Conservation (phyloP, 2,888 invertebrate genomes). For the Autographa gamma region DNA sequence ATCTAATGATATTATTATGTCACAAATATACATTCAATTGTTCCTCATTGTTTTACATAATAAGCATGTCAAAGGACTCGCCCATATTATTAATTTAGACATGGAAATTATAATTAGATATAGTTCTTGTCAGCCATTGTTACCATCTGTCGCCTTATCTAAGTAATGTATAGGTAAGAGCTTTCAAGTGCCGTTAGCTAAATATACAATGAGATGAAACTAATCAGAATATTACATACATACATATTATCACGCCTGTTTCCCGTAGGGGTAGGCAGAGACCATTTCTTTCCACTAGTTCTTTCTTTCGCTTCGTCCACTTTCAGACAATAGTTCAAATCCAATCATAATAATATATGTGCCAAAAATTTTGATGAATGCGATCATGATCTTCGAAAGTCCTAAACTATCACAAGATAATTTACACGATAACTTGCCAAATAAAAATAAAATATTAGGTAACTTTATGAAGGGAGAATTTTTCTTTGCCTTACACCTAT, state of each 20-base stretch:
- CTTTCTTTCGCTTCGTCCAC: too few relatives aligned
- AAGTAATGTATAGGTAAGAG: too few relatives aligned
- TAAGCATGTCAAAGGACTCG: background rate
- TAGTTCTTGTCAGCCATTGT: background rate
- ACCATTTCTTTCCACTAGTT: too few relatives aligned
- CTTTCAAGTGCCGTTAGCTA: background rate
- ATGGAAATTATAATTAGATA: background rate
- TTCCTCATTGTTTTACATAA: conserved; percentile 1
- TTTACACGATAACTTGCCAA: background rate
- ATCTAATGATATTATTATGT: background rate
- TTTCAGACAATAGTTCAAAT: background rate
- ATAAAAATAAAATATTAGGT: background rate
- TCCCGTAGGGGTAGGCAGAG: too few relatives aligned
- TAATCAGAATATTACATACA: too few relatives aligned
- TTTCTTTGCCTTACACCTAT: background rate
- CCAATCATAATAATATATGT: background rate
- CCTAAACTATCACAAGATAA: background rate
- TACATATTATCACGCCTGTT: too few relatives aligned
- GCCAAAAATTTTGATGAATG: background rate
- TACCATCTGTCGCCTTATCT: background rate
- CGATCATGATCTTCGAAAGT: background rate
- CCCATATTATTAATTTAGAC: background rate
- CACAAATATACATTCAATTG: background rate
- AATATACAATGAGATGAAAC: background rate
- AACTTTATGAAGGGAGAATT: background rate